Conservation (phyloP, 2,113 vertebrate genomes). For the Atlantisia rogersi region DNA sequence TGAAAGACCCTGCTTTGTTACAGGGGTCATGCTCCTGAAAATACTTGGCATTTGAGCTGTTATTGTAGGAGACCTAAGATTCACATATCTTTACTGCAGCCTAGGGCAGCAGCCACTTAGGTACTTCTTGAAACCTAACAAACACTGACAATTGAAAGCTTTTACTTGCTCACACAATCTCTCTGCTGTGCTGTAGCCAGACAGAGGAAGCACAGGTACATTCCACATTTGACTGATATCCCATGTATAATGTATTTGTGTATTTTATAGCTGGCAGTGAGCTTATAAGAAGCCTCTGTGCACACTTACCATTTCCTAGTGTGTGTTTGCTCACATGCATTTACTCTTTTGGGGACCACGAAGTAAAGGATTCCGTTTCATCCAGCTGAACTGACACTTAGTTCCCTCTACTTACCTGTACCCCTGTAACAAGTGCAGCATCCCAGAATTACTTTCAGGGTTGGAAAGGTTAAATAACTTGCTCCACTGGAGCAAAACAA, state of each 20-base stretch:
- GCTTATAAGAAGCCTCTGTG: not conserved
- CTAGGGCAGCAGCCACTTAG: not conserved
- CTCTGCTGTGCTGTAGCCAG: not conserved
- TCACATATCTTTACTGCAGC: not conserved
- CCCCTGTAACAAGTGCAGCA: not conserved
- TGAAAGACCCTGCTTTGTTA: not conserved
- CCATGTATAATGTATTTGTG: not conserved
- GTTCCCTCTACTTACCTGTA: not conserved
- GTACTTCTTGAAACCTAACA: not conserved
- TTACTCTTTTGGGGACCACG: not conserved
- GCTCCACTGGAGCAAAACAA: not conserved
- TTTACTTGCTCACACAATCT: not conserved
- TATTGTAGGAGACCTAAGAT: not conserved
- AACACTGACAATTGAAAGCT: not conserved
- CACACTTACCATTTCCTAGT: not conserved
- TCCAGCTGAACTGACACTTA: not conserved
- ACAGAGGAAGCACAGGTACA: accelerated
- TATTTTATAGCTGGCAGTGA: not conserved
- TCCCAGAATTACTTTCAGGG: not conserved
- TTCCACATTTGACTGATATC: not conserved
- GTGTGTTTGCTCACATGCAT: not conserved
- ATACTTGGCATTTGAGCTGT: not conserved
- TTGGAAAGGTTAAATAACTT: not conserved
- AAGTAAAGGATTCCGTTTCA: not conserved
- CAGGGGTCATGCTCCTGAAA: not conserved